Base-by-base conservation (phyloP, 2,888 invertebrate genomes). In the Caenorhabditis panamensis region DNA sequence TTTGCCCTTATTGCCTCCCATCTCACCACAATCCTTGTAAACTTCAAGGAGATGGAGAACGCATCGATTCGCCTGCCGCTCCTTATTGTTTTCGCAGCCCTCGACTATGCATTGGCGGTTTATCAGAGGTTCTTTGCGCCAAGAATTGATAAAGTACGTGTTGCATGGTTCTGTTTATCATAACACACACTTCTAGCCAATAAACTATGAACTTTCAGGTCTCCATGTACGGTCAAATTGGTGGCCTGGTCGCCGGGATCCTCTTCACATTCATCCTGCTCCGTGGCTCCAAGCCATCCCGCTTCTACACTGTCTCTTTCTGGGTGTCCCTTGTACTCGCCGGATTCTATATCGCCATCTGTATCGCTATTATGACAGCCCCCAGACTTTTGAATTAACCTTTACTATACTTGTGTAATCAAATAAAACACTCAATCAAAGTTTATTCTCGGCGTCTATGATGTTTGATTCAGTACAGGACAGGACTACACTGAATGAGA, bases 201-300 rank as follows among this genome's bases (percentile, higher is more conserved):
- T 31, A 41, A 61, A 22, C n/a, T 8, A 49, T 49, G 11, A 13
- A 41, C 44, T 78, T 86, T 49, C 68, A 96, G 92, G 94, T 96
- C 67, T 96, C 97, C 13, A 97, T 97, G 91, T 95, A 95, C 0
- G 97, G 97, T 8, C 98, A 98, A 92, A 92, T 97, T 56, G 96
- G 95, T 0, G 97, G 98, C 1, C 95, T 96, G 51, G 86, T 96
- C 1, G 96, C 96, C 67, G 97, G 97, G 88, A 92, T 94, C 79
- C 92, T 96, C 20, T 94, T 96, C 41, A 96, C 95, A 20, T 94
- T 96, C 79, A 95, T 95, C 11, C 94, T 95, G 0, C 92, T 96
- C n/a, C 93, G 95, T 18, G 77, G 72, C 20, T 59, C 73, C 1
- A 66, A 66, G 58, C 63, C 67, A 11, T 71, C 75, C 2, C 56